Evolutionary conservation across 1,140 invertebrate species (phyloP), one percentile per base, ranked within the genome.

Genomic region (Cheumatopsyche charites): DNA sequence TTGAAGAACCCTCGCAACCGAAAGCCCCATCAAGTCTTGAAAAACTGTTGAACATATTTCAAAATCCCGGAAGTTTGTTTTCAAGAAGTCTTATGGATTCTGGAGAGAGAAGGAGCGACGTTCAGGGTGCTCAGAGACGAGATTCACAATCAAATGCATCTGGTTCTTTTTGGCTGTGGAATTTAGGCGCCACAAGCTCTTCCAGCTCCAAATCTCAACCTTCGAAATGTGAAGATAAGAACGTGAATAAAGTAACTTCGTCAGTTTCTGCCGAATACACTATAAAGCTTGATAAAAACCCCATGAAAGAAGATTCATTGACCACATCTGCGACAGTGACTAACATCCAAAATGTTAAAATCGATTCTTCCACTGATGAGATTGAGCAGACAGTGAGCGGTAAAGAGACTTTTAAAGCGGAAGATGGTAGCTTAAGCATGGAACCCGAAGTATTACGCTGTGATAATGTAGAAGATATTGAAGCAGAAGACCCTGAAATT

Each of bases 41-140:
- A 71, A 87, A 87, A 77, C 73, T 88, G 15, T 77, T 87, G 0
- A 87, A 84, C 41, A 73, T 88, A 3, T 88, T 88, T 77, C 84
- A 86, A 67, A 85, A 86, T 75, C 84, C 86, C 5, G 81, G 80
- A 36, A 85, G 79, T 73, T 77, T 87, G 45, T 88, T 88, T 74
- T 85, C 82, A 0, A 81, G 82, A 71, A 76, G 43, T 17, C 77
- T 17, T 80, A 81, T 29, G 21, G 23, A 6, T 81, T 82, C 42
- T 79, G 81, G 12, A 81, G 82, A 82, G 1, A 82, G 82, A n/a
- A 79, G 72, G 81, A 21, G 6, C 12, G 12, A 26, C 42, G 62
- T 36, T 23, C 45, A 58, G 25, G 67, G 52, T 55, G 26, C 67
- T 65, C 70, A 69, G 13, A 52, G 72, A 62, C 43, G 72, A 69